Evolutionary conservation across 1,140 invertebrate species (phyloP), one percentile per base, ranked within the genome.

Genomic region (Aphaenogaster ashmeadi): DNA sequence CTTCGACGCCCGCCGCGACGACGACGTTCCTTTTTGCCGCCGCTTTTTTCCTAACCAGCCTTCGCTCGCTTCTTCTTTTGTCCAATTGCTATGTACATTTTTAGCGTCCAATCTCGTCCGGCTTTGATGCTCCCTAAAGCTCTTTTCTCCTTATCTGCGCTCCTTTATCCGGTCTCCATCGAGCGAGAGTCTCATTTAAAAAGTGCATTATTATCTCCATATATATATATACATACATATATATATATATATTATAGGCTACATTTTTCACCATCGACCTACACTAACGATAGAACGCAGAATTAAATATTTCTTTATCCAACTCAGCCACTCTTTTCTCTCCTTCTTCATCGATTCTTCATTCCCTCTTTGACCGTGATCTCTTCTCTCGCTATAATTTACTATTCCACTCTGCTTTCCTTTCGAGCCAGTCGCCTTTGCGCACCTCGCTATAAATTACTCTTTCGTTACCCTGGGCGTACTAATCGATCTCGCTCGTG

Each of bases 11-110:
- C 41, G 54, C 41, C 41, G 56, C 80, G 80, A 75, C n/a, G 80
- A 60, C 41, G 69, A 41, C 69, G 18, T 62, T 56, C 38, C 41
- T 75, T 84, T 84, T 84, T 84, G 41, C 18, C 27, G n/a, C n/a
- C 41, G 2, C 60, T 64, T 74, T 50, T 56, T 36, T 69, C 21
- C 2, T 72, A 21, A 44, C 41, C 80, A 58, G 52, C 41, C 69
- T 62, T 50, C 54, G 67, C 41, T 83, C 41, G 27, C 54, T 81
- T 74, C 54, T 83, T 72, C 80, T 84, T 84, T 84, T 84, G 69
- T 84, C 54, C 80, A 84, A 84, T 84, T 84, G 80, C 69, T 84
- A 84, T 84, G 80, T 84, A 84, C 80, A 84, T 84, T 84, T 84
- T 84, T 75, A 84, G 80, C 80, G 69, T 84, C 80, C 80, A 84